Conservation (phyloP, 2,888 invertebrate species). For the Caenorhabditis panamensis region DNA sequence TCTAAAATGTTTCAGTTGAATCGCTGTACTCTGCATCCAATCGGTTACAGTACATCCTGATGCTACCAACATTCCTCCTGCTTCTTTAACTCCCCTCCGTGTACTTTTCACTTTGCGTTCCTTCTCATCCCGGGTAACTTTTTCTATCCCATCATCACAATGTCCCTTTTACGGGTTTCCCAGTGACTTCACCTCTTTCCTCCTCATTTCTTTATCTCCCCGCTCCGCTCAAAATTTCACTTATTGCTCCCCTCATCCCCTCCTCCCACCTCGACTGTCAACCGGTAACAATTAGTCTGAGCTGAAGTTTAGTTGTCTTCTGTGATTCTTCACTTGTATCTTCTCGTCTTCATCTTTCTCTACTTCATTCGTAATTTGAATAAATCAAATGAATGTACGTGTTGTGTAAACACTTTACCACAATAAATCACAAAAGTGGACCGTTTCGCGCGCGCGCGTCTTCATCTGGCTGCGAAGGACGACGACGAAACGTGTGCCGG, state of each 20-base stretch:
- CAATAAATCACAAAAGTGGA: slow-evolving; percentile 65
- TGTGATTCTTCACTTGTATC: slow-evolving; percentile 38
- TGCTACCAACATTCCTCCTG: slow-evolving; percentile 25
- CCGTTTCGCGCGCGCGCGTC: slow-evolving; percentile 53
- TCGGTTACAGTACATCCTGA: slow-evolving; percentile 11
- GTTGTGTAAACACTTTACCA: slow-evolving; percentile 66
- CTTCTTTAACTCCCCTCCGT: slow-evolving; percentile 9
- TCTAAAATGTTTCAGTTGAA: slow-evolving; percentile 54
- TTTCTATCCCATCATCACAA: slow-evolving; percentile 47
- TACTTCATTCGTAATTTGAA: slow-evolving; percentile 40
- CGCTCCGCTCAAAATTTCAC: slow-evolving; percentile 10
- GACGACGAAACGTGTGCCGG: slow-evolving; percentile 7
- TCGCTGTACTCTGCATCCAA: slow-evolving; percentile 50
- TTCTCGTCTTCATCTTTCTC: slow-evolving; percentile 3
- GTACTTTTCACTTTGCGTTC: neutral
- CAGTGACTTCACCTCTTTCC: slow-evolving; percentile 29
- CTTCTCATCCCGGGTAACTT: slow-evolving; percentile 11
- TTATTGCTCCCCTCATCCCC: neutral
- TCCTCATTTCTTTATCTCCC: neutral
- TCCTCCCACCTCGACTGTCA: neutral
- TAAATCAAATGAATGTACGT: slow-evolving; percentile 57
- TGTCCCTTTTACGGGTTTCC: slow-evolving; percentile 15
- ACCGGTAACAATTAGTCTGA: slow-evolving; percentile 34
- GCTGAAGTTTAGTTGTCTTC: slow-evolving; percentile 27
- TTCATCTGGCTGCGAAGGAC: slow-evolving; percentile 14